Evolutionary conservation across 2,888 invertebrate species (phyloP), one percentile per base, ranked within the genome.

Genomic region (Mimas tiliae): DNA sequence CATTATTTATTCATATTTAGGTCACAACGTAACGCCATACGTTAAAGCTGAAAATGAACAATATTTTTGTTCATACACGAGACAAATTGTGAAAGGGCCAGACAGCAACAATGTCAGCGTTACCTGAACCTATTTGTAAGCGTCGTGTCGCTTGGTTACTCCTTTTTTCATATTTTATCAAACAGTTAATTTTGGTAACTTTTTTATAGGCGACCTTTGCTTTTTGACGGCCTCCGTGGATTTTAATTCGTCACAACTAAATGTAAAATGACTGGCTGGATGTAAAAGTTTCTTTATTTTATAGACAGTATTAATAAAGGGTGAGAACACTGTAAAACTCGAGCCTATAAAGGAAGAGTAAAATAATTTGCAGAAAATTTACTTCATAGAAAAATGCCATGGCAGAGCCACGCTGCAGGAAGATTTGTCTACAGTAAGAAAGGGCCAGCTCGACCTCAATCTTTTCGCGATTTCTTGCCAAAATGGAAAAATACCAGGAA

Each of bases 91-190:
- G 67, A 68, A 65, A 52, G 69, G 68, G 72, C 68, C 71, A 70
- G 62, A 68, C 68, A 69, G 58, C 71, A 76, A 77, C 71, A 69
- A 65, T 72, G 71, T 71, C 71, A 70, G 71, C 74, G 63, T 34
- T 72, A 71, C 70, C 68, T 69, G 63, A n/a, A 47, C 27, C 63
- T 47, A 58, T 58, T 58, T 58, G 58, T 58, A 42, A 58, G 42
- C 58, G 58, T 58, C 58, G 58, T 19, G 50, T 19, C 21, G 42
- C 38, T 58, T 52, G 12, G 52, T 52, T 58, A 58, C 58, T 55
- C 55, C 42, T 58, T 58, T 58, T 58, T 38, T 58, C 38, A 58
- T 58, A 38, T 58, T 58, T 58, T 42, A 58, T 55, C n/a, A 55
- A 34, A 55, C 55, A 16, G 55, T 38, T 34, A 38, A 38, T 34